Conservation (phyloP, 2,113 vertebrate species). For the Garra rufa region DNA sequence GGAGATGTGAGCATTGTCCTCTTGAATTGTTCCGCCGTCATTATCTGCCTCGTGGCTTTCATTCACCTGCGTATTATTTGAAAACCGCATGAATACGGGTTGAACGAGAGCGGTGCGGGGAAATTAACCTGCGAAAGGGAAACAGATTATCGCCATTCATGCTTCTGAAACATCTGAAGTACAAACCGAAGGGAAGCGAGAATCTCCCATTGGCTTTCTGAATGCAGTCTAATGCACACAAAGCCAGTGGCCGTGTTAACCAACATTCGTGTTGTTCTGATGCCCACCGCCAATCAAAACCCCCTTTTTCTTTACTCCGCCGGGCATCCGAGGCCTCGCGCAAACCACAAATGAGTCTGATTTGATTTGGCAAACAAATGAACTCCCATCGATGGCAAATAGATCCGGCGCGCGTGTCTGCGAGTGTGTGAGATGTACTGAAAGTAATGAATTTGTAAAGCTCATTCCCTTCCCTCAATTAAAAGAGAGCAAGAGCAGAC, state of each 20-base stretch:
- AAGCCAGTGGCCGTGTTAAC: background rate
- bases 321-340: background rate
- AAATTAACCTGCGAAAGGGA: slow-evolving; percentile 57
- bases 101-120: slow-evolving; percentile 38
- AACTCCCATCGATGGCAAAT: slow-evolving; percentile 20
- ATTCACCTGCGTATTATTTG: slow-evolving; percentile 54
- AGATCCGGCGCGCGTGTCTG: background rate
- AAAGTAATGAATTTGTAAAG: slow-evolving; percentile 43
- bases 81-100: background rate
- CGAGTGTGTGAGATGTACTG: slow-evolving; percentile 26
- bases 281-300: background rate
- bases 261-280: background rate
- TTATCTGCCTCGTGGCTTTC: slow-evolving; percentile 50
- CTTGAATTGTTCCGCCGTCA: slow-evolving; percentile 43
- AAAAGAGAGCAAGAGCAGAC: slow-evolving; percentile 35
- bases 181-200: background rate
- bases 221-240: background rate
- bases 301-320: too few relatives aligned
- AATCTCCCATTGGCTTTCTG: background rate
- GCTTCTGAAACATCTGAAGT: background rate
- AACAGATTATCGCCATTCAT: slow-evolving; percentile 22
- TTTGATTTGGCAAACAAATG: slow-evolving; percentile 39
- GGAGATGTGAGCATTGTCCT: slow-evolving; percentile 49
- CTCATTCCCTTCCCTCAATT: slow-evolving; percentile 35
- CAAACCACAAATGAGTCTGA: slow-evolving; percentile 27